phyloP scores from a whole-genome alignment of 2,888 invertebrate species.

The Gari tellinella region DNA sequence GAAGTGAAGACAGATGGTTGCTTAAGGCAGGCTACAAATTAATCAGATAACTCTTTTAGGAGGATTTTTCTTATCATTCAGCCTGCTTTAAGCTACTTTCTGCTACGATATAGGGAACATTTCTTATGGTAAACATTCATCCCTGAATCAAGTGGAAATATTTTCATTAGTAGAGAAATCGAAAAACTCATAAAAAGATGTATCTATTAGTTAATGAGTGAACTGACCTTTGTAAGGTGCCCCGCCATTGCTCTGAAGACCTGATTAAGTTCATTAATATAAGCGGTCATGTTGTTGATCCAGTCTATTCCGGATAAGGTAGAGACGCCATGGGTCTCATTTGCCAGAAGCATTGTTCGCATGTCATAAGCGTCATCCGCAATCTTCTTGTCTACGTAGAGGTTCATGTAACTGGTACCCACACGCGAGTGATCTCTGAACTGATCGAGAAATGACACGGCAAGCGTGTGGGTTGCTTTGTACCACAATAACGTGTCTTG shows the following conservation, averaged over 20 bases:
- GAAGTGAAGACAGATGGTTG: too few species aligned
- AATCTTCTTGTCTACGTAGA: slow-evolving; percentile 1
- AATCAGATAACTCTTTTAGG: too few species aligned
- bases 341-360: slow-evolving; percentile 14
- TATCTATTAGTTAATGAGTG: too few species aligned
- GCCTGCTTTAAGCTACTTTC: too few species aligned
- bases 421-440: slow-evolving; percentile 20
- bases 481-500: slow-evolving; percentile 16
- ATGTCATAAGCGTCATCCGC: neutral
- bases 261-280: slow-evolving; percentile 29
- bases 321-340: slow-evolving; percentile 14
- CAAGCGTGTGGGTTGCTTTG: slow-evolving; percentile 22
- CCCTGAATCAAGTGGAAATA: too few species aligned
- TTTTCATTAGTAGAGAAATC: too few species aligned
- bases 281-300: slow-evolving; percentile 47
- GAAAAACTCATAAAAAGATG: too few species aligned
- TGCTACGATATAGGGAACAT: too few species aligned
- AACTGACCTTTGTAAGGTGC: slow-evolving; percentile 30
- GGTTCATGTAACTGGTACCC: neutral
- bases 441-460: slow-evolving; percentile 5
- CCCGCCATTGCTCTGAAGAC: slow-evolving; percentile 19
- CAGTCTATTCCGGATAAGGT: slow-evolving; percentile 10
- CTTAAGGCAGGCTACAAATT: too few species aligned
- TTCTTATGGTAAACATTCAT: too few species aligned
- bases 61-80: too few species aligned